Conservation (phyloP, 2,113 vertebrate species). For the Leptobrachium ailaonicum region DNA sequence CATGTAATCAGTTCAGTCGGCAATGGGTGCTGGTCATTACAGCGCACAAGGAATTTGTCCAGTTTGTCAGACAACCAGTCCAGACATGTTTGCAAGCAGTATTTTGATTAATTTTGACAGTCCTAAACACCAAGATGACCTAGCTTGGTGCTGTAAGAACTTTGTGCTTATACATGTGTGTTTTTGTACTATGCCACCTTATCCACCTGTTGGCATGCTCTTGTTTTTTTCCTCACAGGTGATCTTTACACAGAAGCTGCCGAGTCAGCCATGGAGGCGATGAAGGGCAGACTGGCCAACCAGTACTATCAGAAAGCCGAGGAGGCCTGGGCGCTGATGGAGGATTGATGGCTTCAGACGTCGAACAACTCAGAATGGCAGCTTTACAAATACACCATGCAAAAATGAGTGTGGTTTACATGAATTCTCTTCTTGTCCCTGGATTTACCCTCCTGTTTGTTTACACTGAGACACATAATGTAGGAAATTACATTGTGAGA, state of each 20-base stretch:
- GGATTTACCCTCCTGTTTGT: slow-evolving; percentile 45
- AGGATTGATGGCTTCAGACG: slow-evolving; percentile 64
- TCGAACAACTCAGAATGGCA: slow-evolving; percentile 3
- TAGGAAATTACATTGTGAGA: too few species aligned
- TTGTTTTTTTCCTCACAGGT: slow-evolving; percentile 66
- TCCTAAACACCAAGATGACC: too few species aligned
- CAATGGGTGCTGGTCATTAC: too few species aligned
- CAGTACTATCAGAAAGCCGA: slow-evolving; percentile 94
- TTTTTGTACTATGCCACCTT: too few species aligned
- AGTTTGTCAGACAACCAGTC: too few species aligned
- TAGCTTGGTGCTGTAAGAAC: too few species aligned
- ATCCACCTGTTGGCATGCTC: too few species aligned
- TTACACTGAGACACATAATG: slow-evolving; percentile 16
- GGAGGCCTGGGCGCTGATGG: slow-evolving; percentile 89
- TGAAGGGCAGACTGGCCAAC: slow-evolving; percentile 93
- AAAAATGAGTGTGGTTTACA: slow-evolving; percentile 45
- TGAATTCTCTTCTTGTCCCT: slow-evolving; percentile 50
- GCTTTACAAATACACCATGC: slow-evolving; percentile 20
- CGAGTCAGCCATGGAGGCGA: slow-evolving; percentile 88
- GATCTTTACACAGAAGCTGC: slow-evolving; percentile 93
- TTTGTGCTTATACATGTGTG: not conserved
- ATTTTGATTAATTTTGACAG: too few species aligned
- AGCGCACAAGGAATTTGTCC: too few species aligned
- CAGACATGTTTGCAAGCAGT: too few species aligned
- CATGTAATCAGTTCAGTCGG: too few species aligned